Evolutionary conservation across 92 coral and sea anemone genomes (phyloP).

Genomic region (Epizoanthus rinbou): DNA sequence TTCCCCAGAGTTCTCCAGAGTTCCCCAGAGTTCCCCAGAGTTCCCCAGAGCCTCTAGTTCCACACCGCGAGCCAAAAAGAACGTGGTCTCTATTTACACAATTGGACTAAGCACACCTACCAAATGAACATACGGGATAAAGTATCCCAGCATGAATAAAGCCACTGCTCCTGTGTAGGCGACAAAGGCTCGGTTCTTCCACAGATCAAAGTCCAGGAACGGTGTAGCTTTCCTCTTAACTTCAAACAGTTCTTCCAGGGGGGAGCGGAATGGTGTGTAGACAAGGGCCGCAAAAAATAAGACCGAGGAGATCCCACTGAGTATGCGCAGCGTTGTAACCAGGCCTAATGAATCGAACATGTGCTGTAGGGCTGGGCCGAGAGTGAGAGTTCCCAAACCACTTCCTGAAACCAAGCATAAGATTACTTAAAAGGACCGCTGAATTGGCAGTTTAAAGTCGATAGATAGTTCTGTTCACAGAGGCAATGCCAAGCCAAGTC

Average conservation of each 20-base stretch:
- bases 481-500: too few species aligned
- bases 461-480: too few species aligned
- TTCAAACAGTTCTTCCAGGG: conserved; percentile 64
- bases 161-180: conserved; percentile 81
- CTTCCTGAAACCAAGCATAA: conserved; percentile 63
- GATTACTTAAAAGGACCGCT: background rate
- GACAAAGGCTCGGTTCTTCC: conserved; percentile 81
- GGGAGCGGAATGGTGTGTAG: conserved; percentile 77
- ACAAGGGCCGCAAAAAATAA: conserved; percentile 67
- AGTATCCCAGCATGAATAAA: conserved; percentile 91
- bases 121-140: conserved; percentile 90
- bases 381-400: conserved; percentile 87
- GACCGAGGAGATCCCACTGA: conserved; percentile 66
- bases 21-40: too few species aligned
- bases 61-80: background rate
- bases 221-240: conserved; percentile 58
- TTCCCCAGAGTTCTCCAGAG: too few species aligned
- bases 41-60: too few species aligned
- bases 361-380: conserved; percentile 87
- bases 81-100: background rate
- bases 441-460: too few species aligned
- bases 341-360: conserved; percentile 72
- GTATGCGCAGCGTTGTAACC: conserved; percentile 69
- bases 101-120: conserved; percentile 57
- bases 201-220: conserved; percentile 64